phyloP scores from a whole-genome alignment of 1,140 invertebrate genomes.

The Augochlora pura region DNA sequence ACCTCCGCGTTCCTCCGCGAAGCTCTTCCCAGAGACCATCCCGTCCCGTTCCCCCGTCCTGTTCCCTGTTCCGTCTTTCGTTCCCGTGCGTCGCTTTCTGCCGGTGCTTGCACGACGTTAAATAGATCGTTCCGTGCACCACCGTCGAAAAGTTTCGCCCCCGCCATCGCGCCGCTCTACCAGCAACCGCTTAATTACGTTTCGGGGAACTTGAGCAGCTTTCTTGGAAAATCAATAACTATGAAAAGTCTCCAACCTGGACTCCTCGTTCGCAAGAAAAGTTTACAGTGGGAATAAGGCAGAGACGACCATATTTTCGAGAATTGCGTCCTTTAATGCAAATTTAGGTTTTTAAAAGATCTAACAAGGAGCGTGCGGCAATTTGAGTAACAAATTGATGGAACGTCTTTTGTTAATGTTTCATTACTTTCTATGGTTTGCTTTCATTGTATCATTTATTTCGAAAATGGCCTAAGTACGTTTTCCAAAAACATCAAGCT shows the following conservation, averaged over 20 bases:
- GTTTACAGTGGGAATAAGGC: too few species aligned
- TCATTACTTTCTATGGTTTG: too few species aligned
- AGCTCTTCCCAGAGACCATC: constrained; percentile 17
- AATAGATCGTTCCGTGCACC: constrained; percentile 13
- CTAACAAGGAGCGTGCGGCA: too few species aligned
- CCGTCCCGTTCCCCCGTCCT: constrained; percentile 4
- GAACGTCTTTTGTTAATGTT: too few species aligned
- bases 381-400: too few species aligned
- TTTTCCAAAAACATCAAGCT: too few species aligned
- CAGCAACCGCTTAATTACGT: constrained; percentile 18
- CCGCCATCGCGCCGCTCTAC: background rate
- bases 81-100: background rate
- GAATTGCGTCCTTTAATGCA: too few species aligned
- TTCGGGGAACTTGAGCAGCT: background rate
- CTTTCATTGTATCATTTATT: too few species aligned
- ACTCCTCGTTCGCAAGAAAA: too few species aligned
- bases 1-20: constrained; percentile 34
- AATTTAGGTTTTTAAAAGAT: too few species aligned
- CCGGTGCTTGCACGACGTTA: background rate
- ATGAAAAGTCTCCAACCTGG: background rate
- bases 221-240: constrained; percentile 1
- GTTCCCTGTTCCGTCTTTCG: constrained; percentile 26
- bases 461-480: too few species aligned
- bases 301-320: too few species aligned
- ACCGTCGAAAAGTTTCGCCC: constrained; percentile 25